Percentiles rank a stretch among this genome's conserved stretches.
These are phyloP conservation scores for Tiliacea citrago DNA, from an alignment of 2,888 invertebrate genomes.

Conservation along the genomic window DNA sequence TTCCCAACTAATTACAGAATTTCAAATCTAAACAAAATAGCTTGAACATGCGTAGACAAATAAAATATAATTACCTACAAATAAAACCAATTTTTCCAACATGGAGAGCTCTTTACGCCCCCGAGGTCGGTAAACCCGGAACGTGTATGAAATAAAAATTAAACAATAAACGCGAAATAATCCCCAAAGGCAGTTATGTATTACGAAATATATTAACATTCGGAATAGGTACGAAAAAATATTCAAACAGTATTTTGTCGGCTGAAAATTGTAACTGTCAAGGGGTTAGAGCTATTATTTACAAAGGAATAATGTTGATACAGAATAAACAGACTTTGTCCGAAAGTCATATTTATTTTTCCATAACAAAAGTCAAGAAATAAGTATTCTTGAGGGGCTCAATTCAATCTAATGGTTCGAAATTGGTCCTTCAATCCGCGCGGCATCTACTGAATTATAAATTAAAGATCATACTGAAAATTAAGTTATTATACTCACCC, in stretches of 20 bases:
- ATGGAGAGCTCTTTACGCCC: constrained; percentile 30
- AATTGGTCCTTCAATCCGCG: neutral
- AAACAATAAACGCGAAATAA: constrained; percentile 60
- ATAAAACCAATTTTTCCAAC: constrained; percentile 38
- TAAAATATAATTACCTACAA: constrained; percentile 26
- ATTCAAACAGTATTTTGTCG: neutral
- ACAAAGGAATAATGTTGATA: constrained; percentile 1
- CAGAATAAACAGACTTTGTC: no score
- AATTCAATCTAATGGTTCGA: neutral
- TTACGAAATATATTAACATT: constrained; percentile 42
- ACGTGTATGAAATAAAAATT: constrained; percentile 60
- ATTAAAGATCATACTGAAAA: neutral
- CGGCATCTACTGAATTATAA: neutral
- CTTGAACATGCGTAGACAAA: neutral
- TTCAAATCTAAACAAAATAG: neutral
- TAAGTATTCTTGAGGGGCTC: neutral
- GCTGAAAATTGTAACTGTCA: neutral
- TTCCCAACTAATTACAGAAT: neutral
- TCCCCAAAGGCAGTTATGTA: constrained; percentile 43
- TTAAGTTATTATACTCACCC: neutral
- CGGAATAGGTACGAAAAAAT: constrained; percentile 1
- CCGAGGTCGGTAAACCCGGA: constrained; percentile 26
- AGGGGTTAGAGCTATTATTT: neutral
- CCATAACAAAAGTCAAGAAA: neutral
- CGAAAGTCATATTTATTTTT: neutral